Evolutionary conservation across 2,888 invertebrate species (phyloP).

Genomic region (Panorpa germanica): DNA sequence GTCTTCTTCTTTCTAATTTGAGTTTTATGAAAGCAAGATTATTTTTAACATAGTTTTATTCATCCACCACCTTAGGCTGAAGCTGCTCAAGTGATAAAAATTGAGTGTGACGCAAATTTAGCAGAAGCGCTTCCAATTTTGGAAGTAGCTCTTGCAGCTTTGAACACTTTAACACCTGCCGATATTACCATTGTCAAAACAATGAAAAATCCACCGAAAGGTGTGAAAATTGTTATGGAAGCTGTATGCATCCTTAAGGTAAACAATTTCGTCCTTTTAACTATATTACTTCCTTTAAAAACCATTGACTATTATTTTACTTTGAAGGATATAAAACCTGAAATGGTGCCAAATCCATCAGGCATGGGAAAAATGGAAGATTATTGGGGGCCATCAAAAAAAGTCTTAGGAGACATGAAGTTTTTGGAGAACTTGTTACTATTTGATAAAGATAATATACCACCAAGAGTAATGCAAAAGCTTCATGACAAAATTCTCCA

Average conservation of each 20-base stretch:
- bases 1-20: too few species aligned
- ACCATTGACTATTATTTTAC: too few species aligned
- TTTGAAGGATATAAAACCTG: constrained; percentile 83
- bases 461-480: constrained; percentile 62
- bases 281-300: too few species aligned
- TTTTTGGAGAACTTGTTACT: constrained; percentile 74
- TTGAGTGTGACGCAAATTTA: constrained; percentile 82
- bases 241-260: constrained; percentile 87
- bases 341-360: constrained; percentile 63
- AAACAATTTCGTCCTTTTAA: too few species aligned
- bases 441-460: constrained; percentile 89
- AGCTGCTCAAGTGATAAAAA: constrained; percentile 69
- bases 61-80: too few species aligned
- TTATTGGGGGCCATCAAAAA: constrained; percentile 84
- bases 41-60: too few species aligned
- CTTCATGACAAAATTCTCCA: constrained; percentile 61
- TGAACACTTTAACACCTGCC: constrained; percentile 74
- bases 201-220: constrained; percentile 90
- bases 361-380: constrained; percentile 77
- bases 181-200: constrained; percentile 90
- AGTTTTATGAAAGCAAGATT: too few species aligned
- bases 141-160: constrained; percentile 65
- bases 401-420: constrained; percentile 74
- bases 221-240: constrained; percentile 85
- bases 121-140: constrained; percentile 85